Evolutionary conservation across 2,797 vertebrate genomes (phyloP), one percentile per base, ranked within the genome.

Genomic region (Ceryle rudis): DNA sequence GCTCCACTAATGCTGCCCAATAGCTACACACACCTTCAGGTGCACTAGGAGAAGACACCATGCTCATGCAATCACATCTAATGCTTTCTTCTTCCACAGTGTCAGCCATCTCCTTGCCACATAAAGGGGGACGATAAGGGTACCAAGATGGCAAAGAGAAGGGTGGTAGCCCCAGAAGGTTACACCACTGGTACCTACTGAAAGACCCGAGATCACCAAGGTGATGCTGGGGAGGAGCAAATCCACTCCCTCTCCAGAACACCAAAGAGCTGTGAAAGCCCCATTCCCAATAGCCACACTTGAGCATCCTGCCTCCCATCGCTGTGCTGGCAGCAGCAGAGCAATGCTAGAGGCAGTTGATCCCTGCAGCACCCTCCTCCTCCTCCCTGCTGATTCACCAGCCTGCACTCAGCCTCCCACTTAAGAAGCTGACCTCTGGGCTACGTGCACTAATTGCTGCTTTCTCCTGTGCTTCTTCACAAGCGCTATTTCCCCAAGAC

Each of bases 91-190:
- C 69, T 81, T 31, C 31, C 44, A 25, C 46, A 10, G 37, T 1
- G 17, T 19, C 37, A 42, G 54, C 3, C 3, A 29, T 8, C 16
- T 16, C 51, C 75, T 41, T 22, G 6, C 28, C 10, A 0, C 39
- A 10, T 0, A 2, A 41, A 66, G 49, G 26, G 2, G 11, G n/a
- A 64, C 19, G 29, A 21, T 0, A 35, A 41, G 0, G 11, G 57
- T 0, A 57, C 35, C 35, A 31, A 28, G 1, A 1, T 46, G 8
- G 51, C 4, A 5, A 77, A 3, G 1, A 58, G 18, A 81, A 26
- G 25, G 26, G 7, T 23, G 44, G 10, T 7, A 57, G 16, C 46
- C 2, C 49, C 57, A 31, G 22, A 57, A 19, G 4, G 11, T 33
- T 28, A 52, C 58, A 20, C 28, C 69, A 69, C n/a, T 33, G 20